Base-by-base conservation (phyloP, 2,888 invertebrate species). In the Plebejus melissa region DNA sequence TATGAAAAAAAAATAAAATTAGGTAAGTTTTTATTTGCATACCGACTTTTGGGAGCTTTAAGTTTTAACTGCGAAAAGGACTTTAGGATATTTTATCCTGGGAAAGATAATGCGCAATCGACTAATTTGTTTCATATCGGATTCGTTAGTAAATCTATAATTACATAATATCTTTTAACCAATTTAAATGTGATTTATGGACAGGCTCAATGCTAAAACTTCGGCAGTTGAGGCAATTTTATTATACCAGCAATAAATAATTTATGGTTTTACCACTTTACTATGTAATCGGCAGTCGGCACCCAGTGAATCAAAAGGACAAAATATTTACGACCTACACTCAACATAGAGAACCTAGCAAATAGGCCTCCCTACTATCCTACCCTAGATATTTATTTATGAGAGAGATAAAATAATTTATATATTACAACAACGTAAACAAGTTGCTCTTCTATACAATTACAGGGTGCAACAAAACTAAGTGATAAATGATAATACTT, bases 261-360 rank as follows among this genome's bases (percentile, higher is more conserved):
- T 70, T 70, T 36, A 69, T 69, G 41, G 38, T 70, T 70, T 70
- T 22, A 70, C 7, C 38, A 32, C 41, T 70, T 70, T 22, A 70
- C 7, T 69, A 32, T 9, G 16, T 38, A 69, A 38, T 70, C n/a
- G 22, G 3, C 70, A 41, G 16, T 70, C n/a, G 22, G 3, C 70
- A 41, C n/a, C 7, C 41, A 7, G 38, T 70, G 6, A 22, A 22
- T 41, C n/a, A 41, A 11, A 41, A 38, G 6, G 13, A 65, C 13
- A 28, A 60, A 11, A 22, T 22, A 22, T 65, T 65, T 65, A 65
- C 32, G 65, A 65, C 60, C 0, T 22, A 58, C 3, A 36, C 32
- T 13, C 0, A 32, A 60, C 11, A 9, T 60, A 60, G 16, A 57
- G 6, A 57, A n/a, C 6, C 57, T 57, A 57, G 57, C 2, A n/a